Evolutionary conservation across 2,888 invertebrate genomes (phyloP).

Genomic region (Petrolisthes cinctipes): DNA sequence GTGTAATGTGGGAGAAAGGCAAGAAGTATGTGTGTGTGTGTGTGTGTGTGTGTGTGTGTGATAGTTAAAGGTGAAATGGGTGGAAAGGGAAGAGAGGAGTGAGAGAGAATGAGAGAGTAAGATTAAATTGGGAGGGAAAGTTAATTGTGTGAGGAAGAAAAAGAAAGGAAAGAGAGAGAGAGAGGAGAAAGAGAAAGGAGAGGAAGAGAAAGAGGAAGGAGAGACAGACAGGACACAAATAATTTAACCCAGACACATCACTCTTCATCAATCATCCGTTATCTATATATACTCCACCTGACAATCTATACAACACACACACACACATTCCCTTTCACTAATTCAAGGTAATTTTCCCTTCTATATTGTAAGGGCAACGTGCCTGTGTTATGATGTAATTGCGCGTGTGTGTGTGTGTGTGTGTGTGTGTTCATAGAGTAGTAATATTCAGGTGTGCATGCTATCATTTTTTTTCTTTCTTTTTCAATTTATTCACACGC

Average conservation of each 20-base stretch:
- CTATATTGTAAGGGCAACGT: no score
- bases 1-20: neutral
- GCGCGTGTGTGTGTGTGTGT: no score
- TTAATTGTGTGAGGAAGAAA: neutral
- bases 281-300: no score
- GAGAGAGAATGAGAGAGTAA: neutral
- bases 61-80: neutral
- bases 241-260: neutral
- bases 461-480: no score
- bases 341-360: no score
- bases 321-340: no score
- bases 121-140: neutral
- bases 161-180: neutral
- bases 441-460: no score
- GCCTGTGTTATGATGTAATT: no score
- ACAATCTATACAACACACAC: no score
- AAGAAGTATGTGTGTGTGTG: neutral
- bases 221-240: neutral
- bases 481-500: no score
- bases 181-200: neutral
- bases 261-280: no score
- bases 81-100: neutral
- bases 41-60: neutral
- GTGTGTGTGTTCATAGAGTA: no score
- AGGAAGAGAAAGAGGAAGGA: neutral